phyloP scores from a whole-genome alignment of 53 echinoderm and acorn worm genomes.

The Henricia sp. region DNA sequence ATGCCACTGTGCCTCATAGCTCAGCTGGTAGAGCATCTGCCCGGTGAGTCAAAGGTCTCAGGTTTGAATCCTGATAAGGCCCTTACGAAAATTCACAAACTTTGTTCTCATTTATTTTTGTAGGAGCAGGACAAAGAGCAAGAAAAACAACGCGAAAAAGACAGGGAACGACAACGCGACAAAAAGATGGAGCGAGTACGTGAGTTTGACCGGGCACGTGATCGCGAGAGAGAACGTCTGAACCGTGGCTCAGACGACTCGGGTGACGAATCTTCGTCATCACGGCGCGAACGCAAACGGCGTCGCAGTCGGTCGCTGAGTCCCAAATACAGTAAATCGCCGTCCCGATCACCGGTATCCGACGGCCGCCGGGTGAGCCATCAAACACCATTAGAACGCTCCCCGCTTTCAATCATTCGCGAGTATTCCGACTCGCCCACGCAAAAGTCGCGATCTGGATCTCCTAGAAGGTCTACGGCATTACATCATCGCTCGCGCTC shows the following conservation, averaged over 20 bases:
- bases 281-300: slow-evolving; percentile 67
- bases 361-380: slow-evolving; percentile 66
- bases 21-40: too few relatives aligned
- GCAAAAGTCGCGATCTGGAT: slow-evolving; percentile 74
- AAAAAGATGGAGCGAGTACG: slow-evolving; percentile 68
- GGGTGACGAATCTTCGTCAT: slow-evolving; percentile 54
- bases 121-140: slow-evolving; percentile 88
- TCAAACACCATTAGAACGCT: slow-evolving; percentile 49
- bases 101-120: neutral
- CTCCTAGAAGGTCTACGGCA: slow-evolving; percentile 56
- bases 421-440: slow-evolving; percentile 91
- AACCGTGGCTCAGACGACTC: slow-evolving; percentile 71
- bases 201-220: slow-evolving; percentile 88
- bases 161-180: slow-evolving; percentile 80
- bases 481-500: slow-evolving; percentile 68
- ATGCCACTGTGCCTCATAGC: too few relatives aligned
- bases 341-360: slow-evolving; percentile 72
- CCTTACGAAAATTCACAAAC: too few relatives aligned
- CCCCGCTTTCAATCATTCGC: slow-evolving; percentile 79
- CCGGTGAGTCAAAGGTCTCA: too few relatives aligned
- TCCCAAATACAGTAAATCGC: slow-evolving; percentile 73
- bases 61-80: too few relatives aligned
- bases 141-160: slow-evolving; percentile 76
- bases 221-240: slow-evolving; percentile 83
- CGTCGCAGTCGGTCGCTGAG: slow-evolving; percentile 81